These are phyloP conservation scores for Hypocryptadius cinnamomeus DNA, from an alignment of 2,113 vertebrate species.

Conservation along the genomic window DNA sequence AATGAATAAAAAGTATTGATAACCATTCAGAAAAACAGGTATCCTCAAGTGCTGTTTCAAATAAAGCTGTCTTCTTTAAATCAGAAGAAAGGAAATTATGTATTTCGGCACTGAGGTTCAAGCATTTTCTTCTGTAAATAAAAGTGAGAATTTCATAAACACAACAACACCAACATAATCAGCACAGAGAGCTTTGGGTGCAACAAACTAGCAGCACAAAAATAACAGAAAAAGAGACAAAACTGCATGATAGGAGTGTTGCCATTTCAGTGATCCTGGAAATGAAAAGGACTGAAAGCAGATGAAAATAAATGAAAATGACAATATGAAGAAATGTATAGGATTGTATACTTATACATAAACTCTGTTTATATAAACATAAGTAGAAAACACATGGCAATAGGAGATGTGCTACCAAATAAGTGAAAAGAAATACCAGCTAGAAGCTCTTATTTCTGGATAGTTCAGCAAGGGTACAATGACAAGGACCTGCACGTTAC, in stretches of 20 bases:
- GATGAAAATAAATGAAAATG: not conserved
- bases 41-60: not conserved
- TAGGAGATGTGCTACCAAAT: not conserved
- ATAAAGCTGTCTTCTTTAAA: not conserved
- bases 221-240: not conserved
- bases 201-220: not conserved
- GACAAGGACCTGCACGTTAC: not conserved
- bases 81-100: not conserved
- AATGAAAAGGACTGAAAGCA: not conserved
- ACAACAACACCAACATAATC: not conserved
- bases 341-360: not conserved
- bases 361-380: not conserved
- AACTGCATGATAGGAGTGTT: not conserved
- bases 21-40: not conserved
- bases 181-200: not conserved
- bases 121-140: not conserved
- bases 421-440: not conserved
- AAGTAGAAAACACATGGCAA: not conserved
- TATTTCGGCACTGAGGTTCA: not conserved
- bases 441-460: not conserved
- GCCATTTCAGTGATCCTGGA: not conserved
- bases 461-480: not conserved
- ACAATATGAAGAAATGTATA: not conserved
- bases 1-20: not conserved
- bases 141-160: not conserved